Conservation (phyloP, 2,888 invertebrate species). For the Baronia brevicornis region DNA sequence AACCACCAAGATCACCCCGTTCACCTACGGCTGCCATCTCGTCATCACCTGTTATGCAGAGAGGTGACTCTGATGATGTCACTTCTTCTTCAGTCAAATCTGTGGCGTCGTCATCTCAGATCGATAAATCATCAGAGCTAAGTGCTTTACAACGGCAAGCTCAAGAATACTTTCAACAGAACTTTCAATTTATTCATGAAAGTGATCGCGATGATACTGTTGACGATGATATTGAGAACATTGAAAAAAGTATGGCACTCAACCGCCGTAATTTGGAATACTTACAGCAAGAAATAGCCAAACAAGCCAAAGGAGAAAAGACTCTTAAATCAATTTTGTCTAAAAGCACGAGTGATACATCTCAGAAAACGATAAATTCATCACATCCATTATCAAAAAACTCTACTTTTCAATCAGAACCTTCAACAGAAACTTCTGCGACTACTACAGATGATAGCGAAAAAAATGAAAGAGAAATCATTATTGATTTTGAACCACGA, state of each 20-base stretch:
- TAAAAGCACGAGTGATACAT: slow-evolving; percentile 63
- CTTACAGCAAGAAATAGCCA: slow-evolving; percentile 70
- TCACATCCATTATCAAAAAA: slow-evolving; percentile 65
- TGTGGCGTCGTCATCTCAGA: slow-evolving; percentile 54
- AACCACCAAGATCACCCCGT: slow-evolving; percentile 84
- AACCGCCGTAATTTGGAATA: slow-evolving; percentile 68
- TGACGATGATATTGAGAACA: slow-evolving; percentile 68
- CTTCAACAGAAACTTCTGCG: slow-evolving; percentile 68
- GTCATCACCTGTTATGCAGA: slow-evolving; percentile 63
- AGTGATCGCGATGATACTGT: slow-evolving; percentile 71
- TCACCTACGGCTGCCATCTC: slow-evolving; percentile 71
- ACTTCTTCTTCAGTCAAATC: slow-evolving; percentile 63
- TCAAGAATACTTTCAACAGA: slow-evolving; percentile 72
- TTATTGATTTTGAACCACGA: slow-evolving; percentile 90
- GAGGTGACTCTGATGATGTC: slow-evolving; percentile 62
- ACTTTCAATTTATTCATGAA: slow-evolving; percentile 71
- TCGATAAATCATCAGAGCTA: slow-evolving; percentile 62
- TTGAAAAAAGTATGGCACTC: slow-evolving; percentile 71
- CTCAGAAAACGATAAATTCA: slow-evolving; percentile 59
- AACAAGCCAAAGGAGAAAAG: slow-evolving; percentile 58
- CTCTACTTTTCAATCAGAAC: slow-evolving; percentile 70
- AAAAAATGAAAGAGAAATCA: slow-evolving; percentile 85
- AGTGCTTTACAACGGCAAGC: slow-evolving; percentile 57
- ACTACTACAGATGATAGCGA: slow-evolving; percentile 73
- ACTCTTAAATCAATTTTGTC: slow-evolving; percentile 58